Evolutionary conservation across 1,140 invertebrate genomes (phyloP), one percentile per base, ranked within the genome.

Genomic region (Ceratina calcarata): DNA sequence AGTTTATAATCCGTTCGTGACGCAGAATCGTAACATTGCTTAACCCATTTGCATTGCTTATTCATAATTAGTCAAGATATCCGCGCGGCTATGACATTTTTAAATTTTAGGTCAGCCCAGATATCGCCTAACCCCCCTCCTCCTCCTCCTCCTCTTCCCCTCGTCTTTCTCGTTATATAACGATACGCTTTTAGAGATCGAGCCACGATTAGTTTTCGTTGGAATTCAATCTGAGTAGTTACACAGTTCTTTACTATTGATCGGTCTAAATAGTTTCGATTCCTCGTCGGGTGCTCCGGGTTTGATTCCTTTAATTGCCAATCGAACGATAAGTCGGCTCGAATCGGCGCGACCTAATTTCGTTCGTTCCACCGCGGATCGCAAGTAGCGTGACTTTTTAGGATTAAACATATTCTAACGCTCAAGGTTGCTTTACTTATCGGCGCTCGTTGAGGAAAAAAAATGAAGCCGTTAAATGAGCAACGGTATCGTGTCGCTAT

Each of bases 31-130:
- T 78, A 78, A 78, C 76, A 72, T 72, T 62, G 60, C 51, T 24
- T 18, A 57, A 27, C 76, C 76, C 68, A 78, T 78, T 78, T 78
- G 69, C 76, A 78, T 78, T 78, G 76, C 76, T 78, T 78, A 78
- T 78, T 78, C 76, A 78, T 78, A 78, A 78, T 78, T 78, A 78
- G 76, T 71, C 76, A 72, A 78, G 76, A 78, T 78, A 78, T 72
- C 68, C 60, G 55, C 60, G 76, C 15, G 61, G 76, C 58, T 78
- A 65, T 78, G 76, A 78, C 76, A 71, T 78, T 78, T 78, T 78
- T 71, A 72, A 64, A 64, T 71, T 78, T 71, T 55, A 78, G 76
- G 76, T 78, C 76, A 78, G 49, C 20, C 16, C 27, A 55, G 75
- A 58, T 77, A 77, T 32, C 75, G 27, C 37, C 37, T 45, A 10